Percentiles rank a stretch among this genome's conserved stretches.
These are phyloP conservation scores for Arge pagana DNA, from an alignment of 2,888 invertebrate genomes.

Conservation along the genomic window DNA sequence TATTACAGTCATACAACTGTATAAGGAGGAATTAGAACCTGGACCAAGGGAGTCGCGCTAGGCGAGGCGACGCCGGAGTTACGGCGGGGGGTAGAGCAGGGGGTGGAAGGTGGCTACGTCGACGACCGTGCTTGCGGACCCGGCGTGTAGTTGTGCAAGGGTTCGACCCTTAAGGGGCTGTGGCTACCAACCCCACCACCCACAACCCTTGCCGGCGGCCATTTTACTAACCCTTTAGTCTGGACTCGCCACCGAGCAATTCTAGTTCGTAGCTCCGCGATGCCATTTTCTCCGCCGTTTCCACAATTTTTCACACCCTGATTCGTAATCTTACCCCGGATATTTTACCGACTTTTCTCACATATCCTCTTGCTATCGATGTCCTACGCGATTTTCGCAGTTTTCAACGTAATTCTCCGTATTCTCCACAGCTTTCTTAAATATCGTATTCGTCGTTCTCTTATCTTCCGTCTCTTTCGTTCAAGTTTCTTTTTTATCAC, in stretches of 20 bases:
- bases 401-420: slow-evolving; percentile 19
- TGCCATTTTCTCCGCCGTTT: neutral
- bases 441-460: too few relatives aligned
- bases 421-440: slow-evolving; percentile 13
- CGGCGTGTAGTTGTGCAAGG: slow-evolving; percentile 52
- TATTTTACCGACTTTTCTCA: too few relatives aligned
- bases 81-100: slow-evolving; percentile 30
- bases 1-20: slow-evolving; percentile 25
- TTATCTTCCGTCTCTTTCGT: slow-evolving; percentile 16
- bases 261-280: slow-evolving; percentile 47
- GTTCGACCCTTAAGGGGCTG: slow-evolving; percentile 59
- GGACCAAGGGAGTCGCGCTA: slow-evolving; percentile 21
- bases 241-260: slow-evolving; percentile 56
- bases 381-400: too few relatives aligned
- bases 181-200: slow-evolving; percentile 54
- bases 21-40: slow-evolving; percentile 28
- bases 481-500: too few relatives aligned
- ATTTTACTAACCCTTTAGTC: slow-evolving; percentile 55
- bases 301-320: too few relatives aligned
- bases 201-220: slow-evolving; percentile 51
- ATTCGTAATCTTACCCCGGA: too few relatives aligned
- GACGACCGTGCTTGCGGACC: slow-evolving; percentile 43
- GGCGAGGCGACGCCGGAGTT: slow-evolving; percentile 21
- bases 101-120: slow-evolving; percentile 12
- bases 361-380: too few relatives aligned